Conservation (phyloP, 2,797 vertebrate genomes). For the Ispidina picta region DNA sequence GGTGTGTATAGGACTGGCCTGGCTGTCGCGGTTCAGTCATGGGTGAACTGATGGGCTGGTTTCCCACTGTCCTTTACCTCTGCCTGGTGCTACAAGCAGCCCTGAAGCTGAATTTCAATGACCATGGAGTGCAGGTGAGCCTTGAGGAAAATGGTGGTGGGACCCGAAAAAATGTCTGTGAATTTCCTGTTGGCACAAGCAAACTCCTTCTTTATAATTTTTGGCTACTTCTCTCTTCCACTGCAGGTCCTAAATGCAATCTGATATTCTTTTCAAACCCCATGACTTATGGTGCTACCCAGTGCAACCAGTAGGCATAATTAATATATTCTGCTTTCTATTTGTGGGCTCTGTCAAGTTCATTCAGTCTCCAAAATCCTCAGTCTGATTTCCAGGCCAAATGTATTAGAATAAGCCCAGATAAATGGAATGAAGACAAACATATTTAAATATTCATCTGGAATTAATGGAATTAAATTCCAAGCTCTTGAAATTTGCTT, state of each 20-base stretch:
- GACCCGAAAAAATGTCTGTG: background rate
- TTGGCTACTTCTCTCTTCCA: background rate
- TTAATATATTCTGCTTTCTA: background rate
- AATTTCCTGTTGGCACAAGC: background rate
- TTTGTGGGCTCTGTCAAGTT: background rate
- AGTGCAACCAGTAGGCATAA: background rate
- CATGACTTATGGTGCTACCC: background rate
- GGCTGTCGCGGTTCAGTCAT: accelerated
- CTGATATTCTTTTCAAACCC: background rate
- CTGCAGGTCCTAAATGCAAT: background rate
- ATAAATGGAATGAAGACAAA: slow-evolving; percentile 22
- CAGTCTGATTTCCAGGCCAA: slow-evolving; percentile 27
- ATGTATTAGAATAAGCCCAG: background rate
- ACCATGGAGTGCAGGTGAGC: background rate
- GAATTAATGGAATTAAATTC: slow-evolving; percentile 3
- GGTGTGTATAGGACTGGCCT: background rate
- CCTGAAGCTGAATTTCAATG: background rate
- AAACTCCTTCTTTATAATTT: background rate
- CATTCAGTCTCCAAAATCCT: background rate
- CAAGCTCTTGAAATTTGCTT: background rate
- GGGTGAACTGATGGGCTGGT: background rate
- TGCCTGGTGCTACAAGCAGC: background rate
- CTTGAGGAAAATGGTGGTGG: background rate
- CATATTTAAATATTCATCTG: slow-evolving; percentile 38
- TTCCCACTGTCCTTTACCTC: background rate